Evolutionary conservation across 1,140 invertebrate genomes (phyloP), one percentile per base, ranked within the genome.

Genomic region (Alviniconcha marisindica): DNA sequence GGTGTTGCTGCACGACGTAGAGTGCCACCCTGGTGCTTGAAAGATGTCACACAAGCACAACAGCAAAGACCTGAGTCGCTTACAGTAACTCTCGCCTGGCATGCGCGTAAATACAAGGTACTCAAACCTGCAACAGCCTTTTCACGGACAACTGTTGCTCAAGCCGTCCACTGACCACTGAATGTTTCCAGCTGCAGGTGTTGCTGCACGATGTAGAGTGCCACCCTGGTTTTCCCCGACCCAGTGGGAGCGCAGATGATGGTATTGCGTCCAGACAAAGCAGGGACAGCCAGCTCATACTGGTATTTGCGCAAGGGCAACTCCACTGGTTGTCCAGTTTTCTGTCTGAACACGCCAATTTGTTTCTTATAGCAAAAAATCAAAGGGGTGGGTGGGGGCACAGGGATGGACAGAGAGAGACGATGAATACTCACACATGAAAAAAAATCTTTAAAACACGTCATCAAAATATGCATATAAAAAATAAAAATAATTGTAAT

Each of bases 221-320:
- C 90, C 12, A 90, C 88, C 40, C 87, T 83, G 21, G 89, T 90
- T 86, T 90, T 90, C 18, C 88, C 89, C 4, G 84, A 86, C 7
- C 89, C 89, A 73, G 90, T 91, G 4, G 90, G 89, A 18, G 89
- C 88, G 71, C 83, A 87, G 63, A 91, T 89, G 79, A 91, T 87
- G 24, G 81, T 83, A 60, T 91, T 91, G 28, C 81, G 54, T 15
- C 90, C 90, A 0, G 74, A 38, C 12, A 89, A 28, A n/a, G 87
- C 88, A 63, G 84, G 69, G 28, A 33, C 66, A 33, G 88, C 88
- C 60, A 91, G 77, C 51, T 89, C 89, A 24, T 78, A 36, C 76
- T 91, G 90, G 69, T 91, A 90, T 28, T 86, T 31, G 73, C 88
- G 81, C n/a, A 90, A 44, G 51, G 1, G 21, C 40, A 78, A 33